A percentile compares a stretch with the other conserved stretches of the same genome.
Evolutionary conservation across 2,113 vertebrate genomes (phyloP).

Genomic region (Benthochromis sp.): DNA sequence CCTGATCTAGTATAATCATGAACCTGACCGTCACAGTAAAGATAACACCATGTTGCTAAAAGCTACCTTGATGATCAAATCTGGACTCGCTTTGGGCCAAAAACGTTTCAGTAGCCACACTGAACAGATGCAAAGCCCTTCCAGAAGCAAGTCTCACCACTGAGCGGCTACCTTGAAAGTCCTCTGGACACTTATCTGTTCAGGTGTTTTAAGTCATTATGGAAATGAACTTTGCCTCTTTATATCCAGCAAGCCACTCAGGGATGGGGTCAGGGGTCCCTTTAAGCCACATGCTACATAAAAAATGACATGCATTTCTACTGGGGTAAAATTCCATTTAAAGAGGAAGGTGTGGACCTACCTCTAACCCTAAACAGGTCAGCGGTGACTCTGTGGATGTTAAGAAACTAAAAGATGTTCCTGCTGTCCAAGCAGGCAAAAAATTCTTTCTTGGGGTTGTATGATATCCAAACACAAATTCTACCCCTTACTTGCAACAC

Average conservation of each 20-base stretch:
- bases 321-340: background rate
- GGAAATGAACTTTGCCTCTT: background rate
- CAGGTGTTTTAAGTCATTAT: background rate
- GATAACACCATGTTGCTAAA: background rate
- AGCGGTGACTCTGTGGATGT: background rate
- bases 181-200: background rate
- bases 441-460: background rate
- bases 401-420: background rate
- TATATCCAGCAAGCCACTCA: background rate
- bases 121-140: background rate
- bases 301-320: background rate
- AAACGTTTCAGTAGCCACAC: background rate
- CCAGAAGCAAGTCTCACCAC: background rate
- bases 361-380: background rate
- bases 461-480: background rate
- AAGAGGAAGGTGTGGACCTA: background rate
- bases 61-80: background rate
- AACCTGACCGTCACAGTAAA: background rate
- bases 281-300: background rate
- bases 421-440: background rate
- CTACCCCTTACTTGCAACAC: background rate
- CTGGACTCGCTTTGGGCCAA: background rate
- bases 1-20: background rate
- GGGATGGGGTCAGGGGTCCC: background rate
- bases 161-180: background rate